Evolutionary conservation across 2,888 invertebrate genomes (phyloP).

Genomic region (Copidosoma aretas): DNA sequence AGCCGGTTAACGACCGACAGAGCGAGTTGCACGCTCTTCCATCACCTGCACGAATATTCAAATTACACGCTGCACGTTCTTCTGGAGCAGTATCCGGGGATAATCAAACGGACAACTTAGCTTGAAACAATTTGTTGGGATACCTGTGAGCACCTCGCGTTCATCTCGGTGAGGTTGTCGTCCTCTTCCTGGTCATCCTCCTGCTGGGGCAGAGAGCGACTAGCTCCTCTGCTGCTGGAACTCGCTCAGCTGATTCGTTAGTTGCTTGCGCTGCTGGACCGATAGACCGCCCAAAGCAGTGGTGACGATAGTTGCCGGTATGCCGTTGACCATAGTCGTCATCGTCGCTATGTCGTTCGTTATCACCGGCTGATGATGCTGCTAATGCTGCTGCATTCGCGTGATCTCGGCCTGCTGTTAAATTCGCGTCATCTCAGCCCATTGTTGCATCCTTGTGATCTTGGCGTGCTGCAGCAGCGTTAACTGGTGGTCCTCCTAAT

Average conservation of each 20-base stretch:
- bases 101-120: too few species aligned
- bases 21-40: slow-evolving; percentile 59
- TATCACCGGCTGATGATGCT: slow-evolving; percentile 8
- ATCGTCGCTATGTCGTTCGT: slow-evolving; percentile 6
- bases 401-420: slow-evolving; percentile 19
- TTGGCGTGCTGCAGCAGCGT: slow-evolving; percentile 20
- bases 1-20: slow-evolving; percentile 59
- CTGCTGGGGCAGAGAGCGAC: slow-evolving; percentile 5
- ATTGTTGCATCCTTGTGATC: too few species aligned
- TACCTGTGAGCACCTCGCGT: slow-evolving; percentile 21
- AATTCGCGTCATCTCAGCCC: slow-evolving; percentile 23
- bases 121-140: too few species aligned
- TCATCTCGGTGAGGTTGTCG: slow-evolving; percentile 24
- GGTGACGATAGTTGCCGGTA: slow-evolving; percentile 27
- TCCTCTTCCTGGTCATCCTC: slow-evolving; percentile 22
- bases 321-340: slow-evolving; percentile 22
- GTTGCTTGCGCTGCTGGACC: background rate
- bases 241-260: slow-evolving; percentile 23
- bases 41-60: slow-evolving; percentile 48
- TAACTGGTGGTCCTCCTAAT: slow-evolving; percentile 29
- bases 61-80: too few species aligned
- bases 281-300: slow-evolving; percentile 29
- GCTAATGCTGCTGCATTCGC: slow-evolving; percentile 24
- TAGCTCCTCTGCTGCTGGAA: background rate
- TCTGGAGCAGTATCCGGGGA: too few species aligned